Conservation (phyloP, 2,888 invertebrate genomes). For the Oxycera nigricornis region DNA sequence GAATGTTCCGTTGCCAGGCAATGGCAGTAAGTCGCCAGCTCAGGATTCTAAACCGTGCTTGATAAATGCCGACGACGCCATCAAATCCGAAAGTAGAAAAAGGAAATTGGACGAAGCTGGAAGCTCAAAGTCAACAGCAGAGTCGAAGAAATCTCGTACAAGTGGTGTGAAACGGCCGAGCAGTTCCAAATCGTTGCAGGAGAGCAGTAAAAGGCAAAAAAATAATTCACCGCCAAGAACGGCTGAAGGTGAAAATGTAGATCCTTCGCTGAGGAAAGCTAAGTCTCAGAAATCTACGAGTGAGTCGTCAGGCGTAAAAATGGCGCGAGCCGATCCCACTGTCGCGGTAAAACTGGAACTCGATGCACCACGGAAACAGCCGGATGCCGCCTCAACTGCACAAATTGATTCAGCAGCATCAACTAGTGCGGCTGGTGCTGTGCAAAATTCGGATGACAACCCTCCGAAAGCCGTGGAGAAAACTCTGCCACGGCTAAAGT, state of each 20-base stretch:
- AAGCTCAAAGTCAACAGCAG: neutral
- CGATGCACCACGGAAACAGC: too few species aligned
- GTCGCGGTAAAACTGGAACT: too few species aligned
- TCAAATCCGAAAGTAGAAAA: neutral
- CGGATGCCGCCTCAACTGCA: too few species aligned
- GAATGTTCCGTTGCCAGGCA: too few species aligned
- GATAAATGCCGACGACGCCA: neutral
- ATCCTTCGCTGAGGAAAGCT: too few species aligned
- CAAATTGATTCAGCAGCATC: too few species aligned
- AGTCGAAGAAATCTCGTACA: neutral
- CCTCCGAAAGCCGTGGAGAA: neutral
- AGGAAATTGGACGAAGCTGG: neutral
- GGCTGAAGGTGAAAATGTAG: neutral
- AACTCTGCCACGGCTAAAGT: neutral
- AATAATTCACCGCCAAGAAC: too few species aligned
- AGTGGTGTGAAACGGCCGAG: neutral
- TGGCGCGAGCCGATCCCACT: too few species aligned
- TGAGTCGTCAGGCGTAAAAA: neutral
- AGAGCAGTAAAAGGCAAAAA: neutral
- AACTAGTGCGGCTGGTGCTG: too few species aligned
- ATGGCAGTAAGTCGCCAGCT: neutral
- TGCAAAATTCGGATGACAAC: too few species aligned
- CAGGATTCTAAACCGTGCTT: neutral
- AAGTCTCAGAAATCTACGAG: neutral
- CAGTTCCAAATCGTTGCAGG: neutral